Evolutionary conservation across 2,797 vertebrate genomes (phyloP), one percentile per base, ranked within the genome.

Genomic region (Cirrhinus mrigala): DNA sequence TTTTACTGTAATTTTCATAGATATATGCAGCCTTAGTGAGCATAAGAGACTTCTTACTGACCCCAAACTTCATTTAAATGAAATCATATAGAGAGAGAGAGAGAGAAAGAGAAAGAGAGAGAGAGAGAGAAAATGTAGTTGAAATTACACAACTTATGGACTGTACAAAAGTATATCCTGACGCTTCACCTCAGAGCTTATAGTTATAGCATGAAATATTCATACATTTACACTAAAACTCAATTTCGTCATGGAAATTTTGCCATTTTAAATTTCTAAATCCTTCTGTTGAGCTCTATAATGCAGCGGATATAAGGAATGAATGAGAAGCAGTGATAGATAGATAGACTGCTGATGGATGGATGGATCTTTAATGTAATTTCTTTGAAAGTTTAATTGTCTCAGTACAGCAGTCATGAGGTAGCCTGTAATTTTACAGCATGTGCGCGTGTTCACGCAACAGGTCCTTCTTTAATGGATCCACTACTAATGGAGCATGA

Each of bases 381-480:
- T 44, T 52, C 62, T 84, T 69, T 54, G 20, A 84, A 79, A 60
- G 52, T 48, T 69, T 5, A 79, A 58, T 29, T 9, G 24, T 84
- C 64, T 78, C 75, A 12, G 62, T 27, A 11, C 71, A 40, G 6
- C 29, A 54, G 62, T 69, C 75, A 68, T 58, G 40, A 62, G 29
- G 46, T 15, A 52, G 29, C 20, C 62, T 77, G 48, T 58, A 29
- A 75, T 64, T 83, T 44, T 81, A 74, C 54, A 64, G 52, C 54
- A 6, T 66, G 58, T 81, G 70, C 48, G 70, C 46, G 52, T 69
- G 69, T 56, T 82, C 11, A 24, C 89, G 91, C 92, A 93, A 94
- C 94, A 94, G 89, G 92, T 92, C 68, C 75, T 85, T 90, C 90
- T 92, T 94, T 94, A 94, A 95, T 92, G 91, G 86, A 88, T 89